Evolutionary conservation across 2,113 vertebrate genomes (phyloP), one percentile per base, ranked within the genome.

Genomic region (Tychaedon coryphoeus): DNA sequence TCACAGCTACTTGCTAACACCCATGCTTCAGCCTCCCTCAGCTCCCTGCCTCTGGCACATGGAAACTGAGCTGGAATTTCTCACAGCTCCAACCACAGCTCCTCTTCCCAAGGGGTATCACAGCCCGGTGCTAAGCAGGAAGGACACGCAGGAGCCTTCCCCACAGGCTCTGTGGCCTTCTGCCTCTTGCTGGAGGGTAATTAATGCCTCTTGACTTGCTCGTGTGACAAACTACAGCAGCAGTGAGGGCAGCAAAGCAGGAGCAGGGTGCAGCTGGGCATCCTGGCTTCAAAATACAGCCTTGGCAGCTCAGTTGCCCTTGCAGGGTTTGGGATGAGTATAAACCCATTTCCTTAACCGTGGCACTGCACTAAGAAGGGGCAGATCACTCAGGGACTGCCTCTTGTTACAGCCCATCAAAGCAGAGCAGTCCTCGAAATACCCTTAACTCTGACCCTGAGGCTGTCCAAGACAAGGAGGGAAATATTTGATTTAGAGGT

Each of bases 51-150:
- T 36, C 65, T 2, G 3, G 47, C 19, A 11, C 14, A 14, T n/a
- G 83, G 90, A 95, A 97, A 64, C 24, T 9, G 73, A 97, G 65
- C 48, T 1, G 16, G 65, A 62, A 74, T 29, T 34, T 93, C 2
- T 0, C 69, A 14, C 0, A 0, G 2, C 33, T 64, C 31, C 38
- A 58, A 22, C 14, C 45, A 22, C 0, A 1, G 38, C 17, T 88
- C 15, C 56, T 47, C 56, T 38, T 82, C n/a, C 26, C 7, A 0
- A 14, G 40, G 14, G 53, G 65, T 53, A 54, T 92, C 69, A 14
- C 91, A 93, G 40, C 61, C 50, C 1, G 0, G 57, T 91, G 95
- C n/a, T 78, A 95, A 95, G 79, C 61, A 56, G 71, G n/a, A 51
- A 2, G 7, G 42, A 16, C 34, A 42, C 2, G 4, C 34, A 24